phyloP scores from a whole-genome alignment of 2,113 vertebrate genomes.

The Lasiurus cinereus region DNA sequence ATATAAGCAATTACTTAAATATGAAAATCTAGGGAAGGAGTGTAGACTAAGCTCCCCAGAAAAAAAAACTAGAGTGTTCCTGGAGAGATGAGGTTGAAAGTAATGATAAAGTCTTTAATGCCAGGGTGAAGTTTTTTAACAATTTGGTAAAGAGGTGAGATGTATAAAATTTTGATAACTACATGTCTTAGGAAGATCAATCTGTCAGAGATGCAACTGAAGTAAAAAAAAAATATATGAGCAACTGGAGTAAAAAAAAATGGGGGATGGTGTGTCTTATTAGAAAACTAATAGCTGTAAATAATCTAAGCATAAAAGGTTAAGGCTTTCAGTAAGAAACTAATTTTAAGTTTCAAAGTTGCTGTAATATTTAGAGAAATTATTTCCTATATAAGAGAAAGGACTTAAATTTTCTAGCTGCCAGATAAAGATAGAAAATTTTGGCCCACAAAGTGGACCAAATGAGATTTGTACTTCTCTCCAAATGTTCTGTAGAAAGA shows the following conservation, averaged over 20 bases:
- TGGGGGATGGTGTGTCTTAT: neutral
- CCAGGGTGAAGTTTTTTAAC: neutral
- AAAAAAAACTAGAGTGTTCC: neutral
- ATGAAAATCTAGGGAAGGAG: neutral
- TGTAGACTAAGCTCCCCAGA: neutral
- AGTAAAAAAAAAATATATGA: neutral
- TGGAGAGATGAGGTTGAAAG: neutral
- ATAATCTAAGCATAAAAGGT: neutral
- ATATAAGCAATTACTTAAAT: neutral
- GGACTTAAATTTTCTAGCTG: constrained; percentile 41
- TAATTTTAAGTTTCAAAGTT: constrained; percentile 5
- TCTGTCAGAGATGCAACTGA: neutral
- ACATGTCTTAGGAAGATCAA: neutral
- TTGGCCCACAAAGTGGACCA: neutral
- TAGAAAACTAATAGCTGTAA: neutral
- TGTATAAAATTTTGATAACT: neutral
- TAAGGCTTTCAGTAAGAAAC: neutral
- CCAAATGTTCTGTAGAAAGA: constrained; percentile 47
- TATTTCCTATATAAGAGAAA: neutral
- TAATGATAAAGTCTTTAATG: neutral
- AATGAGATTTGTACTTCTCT: constrained; percentile 46
- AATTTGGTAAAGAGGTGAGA: neutral
- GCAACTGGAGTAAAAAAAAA: too few species aligned
- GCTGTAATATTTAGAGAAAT: neutral
- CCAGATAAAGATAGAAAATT: constrained; percentile 39